A percentile compares a stretch with the other conserved stretches of the same genome.
These are phyloP conservation scores for Prunella himalayana DNA, from an alignment of 2,113 vertebrate species.

Conservation along the genomic window DNA sequence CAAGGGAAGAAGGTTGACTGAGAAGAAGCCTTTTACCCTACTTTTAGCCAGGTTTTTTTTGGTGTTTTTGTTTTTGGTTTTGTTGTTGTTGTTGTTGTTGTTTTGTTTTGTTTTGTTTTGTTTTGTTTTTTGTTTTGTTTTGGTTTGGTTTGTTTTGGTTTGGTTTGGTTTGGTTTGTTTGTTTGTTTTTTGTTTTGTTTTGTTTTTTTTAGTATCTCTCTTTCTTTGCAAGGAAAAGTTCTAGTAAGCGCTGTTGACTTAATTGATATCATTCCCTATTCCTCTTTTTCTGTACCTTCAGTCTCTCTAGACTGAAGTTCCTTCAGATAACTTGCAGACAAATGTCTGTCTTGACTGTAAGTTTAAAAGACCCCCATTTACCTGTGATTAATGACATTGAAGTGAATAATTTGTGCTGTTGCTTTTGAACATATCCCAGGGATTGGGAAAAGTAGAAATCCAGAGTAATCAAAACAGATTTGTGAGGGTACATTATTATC, in stretches of 20 bases:
- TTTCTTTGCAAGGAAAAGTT: neutral
- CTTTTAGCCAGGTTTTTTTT: neutral
- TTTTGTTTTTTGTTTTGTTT: neutral
- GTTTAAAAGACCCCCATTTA: neutral
- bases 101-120: neutral
- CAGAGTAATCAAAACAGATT: neutral
- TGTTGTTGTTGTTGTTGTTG: too few species aligned
- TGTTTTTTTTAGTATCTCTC: neutral
- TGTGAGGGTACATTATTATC: neutral
- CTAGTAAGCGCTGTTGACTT: neutral
- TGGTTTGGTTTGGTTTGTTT: neutral
- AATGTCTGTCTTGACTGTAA: neutral
- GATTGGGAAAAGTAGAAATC: neutral
- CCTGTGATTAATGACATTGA: neutral
- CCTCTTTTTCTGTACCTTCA: neutral
- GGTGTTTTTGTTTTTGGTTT: neutral
- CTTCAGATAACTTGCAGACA: neutral
- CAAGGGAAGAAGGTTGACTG: neutral
- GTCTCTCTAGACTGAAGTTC: neutral
- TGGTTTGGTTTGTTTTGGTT: too few species aligned
- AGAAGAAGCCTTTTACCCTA: neutral
- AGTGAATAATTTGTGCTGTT: neutral
- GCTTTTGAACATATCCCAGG: fast-evolving
- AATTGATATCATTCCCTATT: neutral
- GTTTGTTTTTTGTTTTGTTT: neutral